These are phyloP conservation scores for Melikaiella ostensackeni DNA, from an alignment of 2,888 invertebrate species.

Conservation along the genomic window DNA sequence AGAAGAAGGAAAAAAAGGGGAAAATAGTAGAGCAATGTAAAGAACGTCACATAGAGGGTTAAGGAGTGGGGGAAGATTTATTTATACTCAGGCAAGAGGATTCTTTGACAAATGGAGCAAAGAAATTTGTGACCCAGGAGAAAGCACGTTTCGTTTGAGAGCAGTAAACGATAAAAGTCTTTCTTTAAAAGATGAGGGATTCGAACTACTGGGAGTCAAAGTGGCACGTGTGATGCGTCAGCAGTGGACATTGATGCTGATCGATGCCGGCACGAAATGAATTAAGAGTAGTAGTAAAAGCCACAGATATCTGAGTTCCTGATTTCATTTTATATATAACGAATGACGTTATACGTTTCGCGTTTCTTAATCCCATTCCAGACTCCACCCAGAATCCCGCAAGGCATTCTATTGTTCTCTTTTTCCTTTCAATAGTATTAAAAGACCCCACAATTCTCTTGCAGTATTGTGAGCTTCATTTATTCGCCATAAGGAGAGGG, in stretches of 20 bases:
- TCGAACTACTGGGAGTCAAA: not conserved
- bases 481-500: not conserved
- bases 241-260: not conserved
- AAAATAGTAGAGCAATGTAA: slow-evolving; percentile 13
- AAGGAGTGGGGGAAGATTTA: slow-evolving; percentile 55
- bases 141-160: slow-evolving; percentile 24
- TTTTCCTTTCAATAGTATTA: slow-evolving; percentile 35
- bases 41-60: not conserved
- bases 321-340: not conserved
- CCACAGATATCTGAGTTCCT: not conserved
- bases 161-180: slow-evolving; percentile 24
- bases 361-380: slow-evolving; percentile 1
- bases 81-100: slow-evolving; percentile 56
- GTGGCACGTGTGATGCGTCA: not conserved
- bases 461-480: slow-evolving; percentile 11
- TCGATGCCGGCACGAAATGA: not conserved
- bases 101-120: slow-evolving; percentile 65
- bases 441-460: slow-evolving; percentile 18
- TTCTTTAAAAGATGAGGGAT: slow-evolving; percentile 8
- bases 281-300: not conserved
- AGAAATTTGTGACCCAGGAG: slow-evolving; percentile 55
- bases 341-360: not conserved
- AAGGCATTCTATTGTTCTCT: slow-evolving; percentile 9
- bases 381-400: not conserved
- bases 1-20: not conserved